A percentile compares a stretch with the other conserved stretches of the same genome.
phyloP scores from a whole-genome alignment of 92 coral and sea anemone genomes.

The Paragorgia papillata region DNA sequence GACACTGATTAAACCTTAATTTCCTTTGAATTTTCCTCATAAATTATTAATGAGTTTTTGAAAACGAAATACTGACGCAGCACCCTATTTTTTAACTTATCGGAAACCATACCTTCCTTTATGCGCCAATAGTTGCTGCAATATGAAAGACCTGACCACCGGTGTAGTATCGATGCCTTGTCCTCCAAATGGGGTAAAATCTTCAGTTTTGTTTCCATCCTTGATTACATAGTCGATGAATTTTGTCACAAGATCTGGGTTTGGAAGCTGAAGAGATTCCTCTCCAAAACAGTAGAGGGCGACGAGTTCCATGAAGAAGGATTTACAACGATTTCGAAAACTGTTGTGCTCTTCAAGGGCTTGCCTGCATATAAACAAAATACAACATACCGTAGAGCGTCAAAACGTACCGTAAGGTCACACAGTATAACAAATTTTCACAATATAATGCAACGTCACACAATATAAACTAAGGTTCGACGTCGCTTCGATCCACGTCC shows the following conservation, averaged over 20 bases:
- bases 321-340: constrained; percentile 80
- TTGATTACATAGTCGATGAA: constrained; percentile 74
- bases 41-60: no score
- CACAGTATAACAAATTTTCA: no score
- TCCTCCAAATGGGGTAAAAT: constrained; percentile 80
- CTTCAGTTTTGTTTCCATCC: constrained; percentile 62
- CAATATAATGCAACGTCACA: no score
- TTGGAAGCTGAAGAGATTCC: constrained; percentile 45
- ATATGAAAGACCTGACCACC: constrained; percentile 79
- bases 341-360: constrained; percentile 60
- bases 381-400: no score
- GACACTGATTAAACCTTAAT: no score
- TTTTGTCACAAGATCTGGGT: constrained; percentile 68
- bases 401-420: no score
- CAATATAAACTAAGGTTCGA: no score
- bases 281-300: constrained; percentile 82
- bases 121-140: constrained; percentile 63
- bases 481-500: no score
- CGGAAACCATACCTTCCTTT: background rate
- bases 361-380: constrained; percentile 7
- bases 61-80: no score
- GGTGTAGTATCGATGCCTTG: constrained; percentile 83
- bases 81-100: no score
- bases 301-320: constrained; percentile 86
- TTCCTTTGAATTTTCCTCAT: no score